Conservation (phyloP, 2,113 vertebrate genomes). For the Crotalus tigris region DNA sequence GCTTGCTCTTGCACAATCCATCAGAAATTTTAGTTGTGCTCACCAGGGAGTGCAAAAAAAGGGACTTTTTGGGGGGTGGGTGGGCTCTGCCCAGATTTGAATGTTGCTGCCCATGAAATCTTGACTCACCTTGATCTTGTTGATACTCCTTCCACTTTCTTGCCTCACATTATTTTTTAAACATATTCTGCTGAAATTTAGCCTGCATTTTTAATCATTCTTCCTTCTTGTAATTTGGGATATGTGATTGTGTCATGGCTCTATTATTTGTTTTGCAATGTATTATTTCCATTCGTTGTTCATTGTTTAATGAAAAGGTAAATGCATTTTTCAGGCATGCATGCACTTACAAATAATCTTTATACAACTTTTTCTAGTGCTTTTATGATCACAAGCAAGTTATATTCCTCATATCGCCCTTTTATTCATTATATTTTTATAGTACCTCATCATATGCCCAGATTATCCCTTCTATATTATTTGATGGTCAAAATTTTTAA, state of each 20-base stretch:
- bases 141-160: background rate
- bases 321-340: background rate
- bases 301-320: background rate
- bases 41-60: background rate
- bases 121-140: background rate
- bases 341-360: background rate
- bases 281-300: background rate
- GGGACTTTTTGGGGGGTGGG: background rate
- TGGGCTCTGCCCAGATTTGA: background rate
- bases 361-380: background rate
- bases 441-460: background rate
- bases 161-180: background rate
- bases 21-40: background rate
- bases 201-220: background rate
- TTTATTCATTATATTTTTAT: background rate
- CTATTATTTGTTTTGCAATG: background rate
- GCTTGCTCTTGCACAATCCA: background rate
- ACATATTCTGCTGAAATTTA: background rate
- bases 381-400: background rate
- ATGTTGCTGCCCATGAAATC: background rate
- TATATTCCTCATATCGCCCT: background rate
- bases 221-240: background rate
- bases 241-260: background rate
- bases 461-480: background rate
- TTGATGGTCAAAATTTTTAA: background rate